These are phyloP conservation scores for Cecropterus lyciades DNA, from an alignment of 1,140 invertebrate genomes.

Conservation along the genomic window DNA sequence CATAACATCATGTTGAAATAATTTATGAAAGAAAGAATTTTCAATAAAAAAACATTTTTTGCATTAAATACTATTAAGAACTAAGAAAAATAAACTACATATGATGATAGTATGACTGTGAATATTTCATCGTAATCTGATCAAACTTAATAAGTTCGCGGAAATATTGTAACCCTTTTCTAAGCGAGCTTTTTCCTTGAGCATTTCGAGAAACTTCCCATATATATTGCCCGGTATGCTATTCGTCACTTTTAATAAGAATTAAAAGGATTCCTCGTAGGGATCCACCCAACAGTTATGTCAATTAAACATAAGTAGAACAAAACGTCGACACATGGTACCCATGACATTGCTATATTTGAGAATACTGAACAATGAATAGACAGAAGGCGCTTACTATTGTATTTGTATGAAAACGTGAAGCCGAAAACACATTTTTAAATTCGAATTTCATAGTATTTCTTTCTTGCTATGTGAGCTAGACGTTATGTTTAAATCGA, in stretches of 20 bases:
- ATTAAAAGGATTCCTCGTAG: conserved; percentile 55
- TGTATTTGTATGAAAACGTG: too few species aligned
- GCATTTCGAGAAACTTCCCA: conserved; percentile 27
- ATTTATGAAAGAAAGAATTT: too few species aligned
- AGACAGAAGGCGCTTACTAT: not conserved
- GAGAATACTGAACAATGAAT: not conserved
- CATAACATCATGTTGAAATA: too few species aligned
- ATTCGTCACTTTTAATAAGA: conserved; percentile 34
- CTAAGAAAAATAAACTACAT: too few species aligned
- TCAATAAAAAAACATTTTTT: too few species aligned
- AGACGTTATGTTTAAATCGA: too few species aligned
- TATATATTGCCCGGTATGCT: conserved; percentile 29
- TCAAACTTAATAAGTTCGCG: conserved; percentile 14
- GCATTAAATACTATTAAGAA: too few species aligned
- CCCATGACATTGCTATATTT: conserved; percentile 15
- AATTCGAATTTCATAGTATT: too few species aligned
- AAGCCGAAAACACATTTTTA: too few species aligned
- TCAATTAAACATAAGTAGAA: conserved; percentile 52
- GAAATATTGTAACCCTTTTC: conserved; percentile 19
- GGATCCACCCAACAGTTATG: conserved; percentile 63
- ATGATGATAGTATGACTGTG: too few species aligned
- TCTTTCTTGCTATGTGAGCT: too few species aligned
- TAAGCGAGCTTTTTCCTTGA: conserved; percentile 40
- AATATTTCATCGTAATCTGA: conserved; percentile 10
- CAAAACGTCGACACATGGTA: conserved; percentile 28